phyloP scores from a whole-genome alignment of 1,140 invertebrate genomes.

The Bombus confusus region DNA sequence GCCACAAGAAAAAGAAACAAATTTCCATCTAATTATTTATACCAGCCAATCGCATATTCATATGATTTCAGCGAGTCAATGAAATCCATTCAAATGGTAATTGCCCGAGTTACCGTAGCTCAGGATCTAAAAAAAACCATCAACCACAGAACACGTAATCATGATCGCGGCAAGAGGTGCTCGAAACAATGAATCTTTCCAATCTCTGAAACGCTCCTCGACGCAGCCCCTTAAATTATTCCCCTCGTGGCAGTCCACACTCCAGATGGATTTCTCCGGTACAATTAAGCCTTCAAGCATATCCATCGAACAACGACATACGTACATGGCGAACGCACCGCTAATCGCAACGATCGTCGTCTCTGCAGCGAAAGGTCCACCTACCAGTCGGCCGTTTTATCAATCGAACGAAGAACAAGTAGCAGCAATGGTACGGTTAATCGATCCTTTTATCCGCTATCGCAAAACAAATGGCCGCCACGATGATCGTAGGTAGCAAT shows the following conservation, averaged over 20 bases:
- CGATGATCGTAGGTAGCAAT: neutral
- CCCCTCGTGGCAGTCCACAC: neutral
- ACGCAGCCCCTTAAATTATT: neutral
- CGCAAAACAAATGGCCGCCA: neutral
- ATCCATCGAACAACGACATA: too few species aligned
- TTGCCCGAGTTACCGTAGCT: neutral
- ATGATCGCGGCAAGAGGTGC: neutral
- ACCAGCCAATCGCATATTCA: neutral
- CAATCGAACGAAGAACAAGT: neutral
- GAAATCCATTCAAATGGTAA: neutral
- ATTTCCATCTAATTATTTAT: too few species aligned
- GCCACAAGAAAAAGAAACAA: too few species aligned
- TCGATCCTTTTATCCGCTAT: neutral
- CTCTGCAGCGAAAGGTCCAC: neutral
- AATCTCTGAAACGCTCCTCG: neutral
- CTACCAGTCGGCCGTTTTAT: neutral
- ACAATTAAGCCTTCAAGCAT: conserved; percentile 5
- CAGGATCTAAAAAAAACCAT: neutral
- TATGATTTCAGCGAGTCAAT: neutral
- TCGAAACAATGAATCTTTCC: conserved; percentile 2
- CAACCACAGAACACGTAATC: too few species aligned
- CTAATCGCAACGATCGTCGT: neutral
- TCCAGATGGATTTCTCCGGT: neutral
- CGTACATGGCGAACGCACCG: neutral
- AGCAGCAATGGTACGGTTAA: too few species aligned